Percentiles rank a stretch among this genome's conserved stretches.
phyloP scores from a whole-genome alignment of 1,140 invertebrate species.

The Apis mellifera region DNA sequence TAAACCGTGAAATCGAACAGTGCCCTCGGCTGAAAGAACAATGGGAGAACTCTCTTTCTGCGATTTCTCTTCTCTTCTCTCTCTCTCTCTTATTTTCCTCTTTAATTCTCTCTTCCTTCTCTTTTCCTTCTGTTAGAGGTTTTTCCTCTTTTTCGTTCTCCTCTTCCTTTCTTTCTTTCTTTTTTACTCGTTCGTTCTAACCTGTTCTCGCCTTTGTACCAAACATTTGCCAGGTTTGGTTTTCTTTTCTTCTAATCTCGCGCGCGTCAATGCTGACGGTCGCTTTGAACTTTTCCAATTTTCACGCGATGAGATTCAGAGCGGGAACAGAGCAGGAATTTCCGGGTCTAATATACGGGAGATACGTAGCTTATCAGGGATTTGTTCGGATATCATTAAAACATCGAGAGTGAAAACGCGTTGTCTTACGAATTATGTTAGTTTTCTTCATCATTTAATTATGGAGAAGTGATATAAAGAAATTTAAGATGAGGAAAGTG shows the following conservation, averaged over 20 bases:
- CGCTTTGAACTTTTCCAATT: constrained; percentile 69
- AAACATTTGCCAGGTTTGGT: background rate
- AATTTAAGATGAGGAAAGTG: too few species aligned
- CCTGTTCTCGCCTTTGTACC: constrained; percentile 6
- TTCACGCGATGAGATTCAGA: constrained; percentile 62
- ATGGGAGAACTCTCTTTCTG: constrained; percentile 24
- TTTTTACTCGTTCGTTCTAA: constrained; percentile 7
- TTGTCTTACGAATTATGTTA: background rate
- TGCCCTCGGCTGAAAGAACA: constrained; percentile 52
- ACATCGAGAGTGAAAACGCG: background rate
- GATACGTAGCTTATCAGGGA: constrained; percentile 42
- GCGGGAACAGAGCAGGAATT: constrained; percentile 39
- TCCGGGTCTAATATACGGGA: constrained; percentile 49
- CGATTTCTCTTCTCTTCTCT: constrained; percentile 24
- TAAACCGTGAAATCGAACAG: constrained; percentile 58
- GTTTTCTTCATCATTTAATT: background rate
- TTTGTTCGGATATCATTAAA: constrained; percentile 27
- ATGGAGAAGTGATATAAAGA: too few species aligned
- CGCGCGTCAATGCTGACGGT: constrained; percentile 27
- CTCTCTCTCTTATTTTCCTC: constrained; percentile 7
- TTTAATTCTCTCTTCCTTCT: background rate
- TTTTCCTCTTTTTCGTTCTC: constrained; percentile 6
- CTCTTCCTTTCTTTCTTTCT: background rate
- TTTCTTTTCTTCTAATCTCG: constrained; percentile 39
- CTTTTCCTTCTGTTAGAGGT: background rate